These are phyloP conservation scores for Drosophila prolongata DNA, from an alignment of 2,888 invertebrate species.

Conservation along the genomic window DNA sequence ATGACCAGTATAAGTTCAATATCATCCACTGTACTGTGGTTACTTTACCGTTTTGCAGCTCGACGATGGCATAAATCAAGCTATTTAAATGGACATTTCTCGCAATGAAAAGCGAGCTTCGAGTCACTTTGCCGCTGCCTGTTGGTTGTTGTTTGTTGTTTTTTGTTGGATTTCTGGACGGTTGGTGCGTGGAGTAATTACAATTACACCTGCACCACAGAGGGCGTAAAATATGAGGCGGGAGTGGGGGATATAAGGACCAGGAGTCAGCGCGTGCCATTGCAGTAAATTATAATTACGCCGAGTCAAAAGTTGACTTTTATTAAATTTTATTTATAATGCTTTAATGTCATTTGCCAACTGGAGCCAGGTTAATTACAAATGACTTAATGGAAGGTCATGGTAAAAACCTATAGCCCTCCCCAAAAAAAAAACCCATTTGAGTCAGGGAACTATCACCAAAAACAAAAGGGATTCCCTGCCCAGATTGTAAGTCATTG, in stretches of 20 bases:
- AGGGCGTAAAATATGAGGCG: conserved; percentile 21
- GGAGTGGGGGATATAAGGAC: conserved; percentile 2
- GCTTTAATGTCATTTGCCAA: conserved; percentile 65
- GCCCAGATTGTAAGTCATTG: conserved; percentile 68
- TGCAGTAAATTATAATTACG: conserved; percentile 76
- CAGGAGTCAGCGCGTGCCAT: conserved; percentile 60
- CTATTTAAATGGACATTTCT: conserved; percentile 78
- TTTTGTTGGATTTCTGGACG: conserved; percentile 12
- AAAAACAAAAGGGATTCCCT: conserved; percentile 33
- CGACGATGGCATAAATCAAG: conserved; percentile 74
- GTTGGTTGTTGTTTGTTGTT: conserved; percentile 22
- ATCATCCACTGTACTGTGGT: conserved; percentile 45
- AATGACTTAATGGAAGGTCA: conserved; percentile 4
- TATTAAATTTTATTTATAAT: conserved; percentile 76
- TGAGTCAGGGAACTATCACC: background rate
- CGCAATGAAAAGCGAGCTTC: conserved; percentile 50
- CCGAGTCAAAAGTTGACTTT: conserved; percentile 73
- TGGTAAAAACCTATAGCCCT: conserved; percentile 14
- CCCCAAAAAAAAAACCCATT: conserved; percentile 28
- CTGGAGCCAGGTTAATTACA: conserved; percentile 55
- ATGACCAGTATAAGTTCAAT: background rate
- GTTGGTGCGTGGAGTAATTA: conserved; percentile 63
- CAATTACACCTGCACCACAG: conserved; percentile 74
- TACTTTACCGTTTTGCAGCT: conserved; percentile 54
- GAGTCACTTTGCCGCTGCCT: conserved; percentile 28